Evolutionary conservation across 2,888 invertebrate genomes (phyloP).

Genomic region (Eucera pruinosa): DNA sequence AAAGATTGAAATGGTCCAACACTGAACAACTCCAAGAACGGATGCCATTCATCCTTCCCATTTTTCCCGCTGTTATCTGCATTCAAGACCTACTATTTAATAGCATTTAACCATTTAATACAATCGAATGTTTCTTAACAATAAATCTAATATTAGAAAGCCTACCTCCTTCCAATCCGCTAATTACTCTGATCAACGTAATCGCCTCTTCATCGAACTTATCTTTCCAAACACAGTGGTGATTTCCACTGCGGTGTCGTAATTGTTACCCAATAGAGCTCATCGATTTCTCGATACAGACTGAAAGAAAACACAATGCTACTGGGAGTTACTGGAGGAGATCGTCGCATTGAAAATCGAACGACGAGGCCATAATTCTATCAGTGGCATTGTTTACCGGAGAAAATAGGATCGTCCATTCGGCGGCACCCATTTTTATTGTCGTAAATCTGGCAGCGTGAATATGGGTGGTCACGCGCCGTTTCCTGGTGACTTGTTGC

Average conservation of each 20-base stretch:
- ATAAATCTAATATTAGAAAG: not conserved
- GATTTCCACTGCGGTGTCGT: slow-evolving; percentile 14
- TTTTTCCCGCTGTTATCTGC: not conserved
- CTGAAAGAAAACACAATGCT: slow-evolving; percentile 12
- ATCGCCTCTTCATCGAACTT: not conserved
- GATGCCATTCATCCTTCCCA: not conserved
- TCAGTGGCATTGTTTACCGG: slow-evolving; percentile 47
- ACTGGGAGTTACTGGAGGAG: slow-evolving; percentile 1
- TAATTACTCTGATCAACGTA: slow-evolving; percentile 13
- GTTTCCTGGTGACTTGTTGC: slow-evolving; percentile 75
- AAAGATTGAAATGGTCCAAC: not conserved
- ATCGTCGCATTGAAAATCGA: slow-evolving; percentile 45
- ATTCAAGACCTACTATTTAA: not conserved
- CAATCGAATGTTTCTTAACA: not conserved
- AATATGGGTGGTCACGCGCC: slow-evolving; percentile 70
- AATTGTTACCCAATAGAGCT: slow-evolving; percentile 8
- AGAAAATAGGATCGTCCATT: slow-evolving; percentile 32
- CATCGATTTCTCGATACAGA: slow-evolving; percentile 8
- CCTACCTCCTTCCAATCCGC: not conserved
- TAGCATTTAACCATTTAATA: not conserved
- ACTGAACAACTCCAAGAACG: not conserved
- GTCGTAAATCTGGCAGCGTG: slow-evolving; percentile 65
- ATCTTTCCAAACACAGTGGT: not conserved
- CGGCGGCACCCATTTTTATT: slow-evolving; percentile 60
- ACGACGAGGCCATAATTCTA: slow-evolving; percentile 33